phyloP scores from a whole-genome alignment of 2,888 invertebrate species.

The Melanotus villosus region DNA sequence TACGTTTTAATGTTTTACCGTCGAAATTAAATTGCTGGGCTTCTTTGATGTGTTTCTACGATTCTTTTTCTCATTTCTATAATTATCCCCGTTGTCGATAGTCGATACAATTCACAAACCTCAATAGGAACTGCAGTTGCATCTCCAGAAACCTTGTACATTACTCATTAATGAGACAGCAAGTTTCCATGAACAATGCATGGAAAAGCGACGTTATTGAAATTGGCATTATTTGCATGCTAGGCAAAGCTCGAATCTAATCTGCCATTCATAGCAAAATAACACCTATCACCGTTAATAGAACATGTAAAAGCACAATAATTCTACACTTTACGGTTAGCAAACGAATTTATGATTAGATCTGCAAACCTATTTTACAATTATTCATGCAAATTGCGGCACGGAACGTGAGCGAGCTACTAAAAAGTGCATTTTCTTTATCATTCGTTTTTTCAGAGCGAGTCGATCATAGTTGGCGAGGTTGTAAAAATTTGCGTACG shows the following conservation, averaged over 20 bases:
- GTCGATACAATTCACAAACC: no score
- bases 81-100: no score
- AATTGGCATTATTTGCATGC: no score
- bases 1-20: neutral
- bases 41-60: neutral
- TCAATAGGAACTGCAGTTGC: no score
- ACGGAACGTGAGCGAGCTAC: constrained; percentile 26
- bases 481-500: constrained; percentile 20
- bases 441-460: constrained; percentile 6
- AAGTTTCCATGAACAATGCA: no score
- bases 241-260: neutral
- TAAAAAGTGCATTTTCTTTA: constrained; percentile 22
- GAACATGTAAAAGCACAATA: neutral
- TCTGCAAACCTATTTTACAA: constrained; percentile 21
- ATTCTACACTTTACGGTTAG: constrained; percentile 1
- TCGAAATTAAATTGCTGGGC: neutral
- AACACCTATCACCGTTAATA: neutral
- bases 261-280: neutral
- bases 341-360: constrained; percentile 30
- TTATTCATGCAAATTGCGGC: constrained; percentile 24
- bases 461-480: constrained; percentile 21
- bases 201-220: no score
- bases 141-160: no score
- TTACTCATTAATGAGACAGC: no score
- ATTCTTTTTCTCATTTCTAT: no score